Percentiles rank a stretch among this genome's conserved stretches.
Conservation (phyloP, 1,140 invertebrate genomes). For the Mycetomoellerius zeteki region DNA sequence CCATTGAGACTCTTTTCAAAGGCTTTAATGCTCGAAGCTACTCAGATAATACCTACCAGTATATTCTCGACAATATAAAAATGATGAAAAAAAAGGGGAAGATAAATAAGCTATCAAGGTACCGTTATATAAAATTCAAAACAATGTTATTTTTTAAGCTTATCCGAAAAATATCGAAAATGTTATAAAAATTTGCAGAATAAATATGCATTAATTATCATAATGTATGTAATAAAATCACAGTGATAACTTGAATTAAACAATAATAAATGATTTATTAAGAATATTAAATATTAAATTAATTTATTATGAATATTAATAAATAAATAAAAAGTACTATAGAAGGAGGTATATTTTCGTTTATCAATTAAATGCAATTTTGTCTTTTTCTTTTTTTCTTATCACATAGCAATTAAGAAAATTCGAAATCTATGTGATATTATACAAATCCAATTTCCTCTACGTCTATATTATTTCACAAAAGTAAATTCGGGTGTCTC, state of each 20-base stretch:
- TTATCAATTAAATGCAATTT: background rate
- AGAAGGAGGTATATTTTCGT: background rate
- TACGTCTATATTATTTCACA: background rate
- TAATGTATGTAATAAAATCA: background rate
- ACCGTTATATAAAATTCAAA: background rate
- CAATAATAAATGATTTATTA: too few species aligned
- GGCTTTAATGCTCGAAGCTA: conserved; percentile 27
- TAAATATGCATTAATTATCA: background rate
- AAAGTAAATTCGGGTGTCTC: background rate
- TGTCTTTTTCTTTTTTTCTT: background rate
- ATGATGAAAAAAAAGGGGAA: background rate
- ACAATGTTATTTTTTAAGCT: background rate
- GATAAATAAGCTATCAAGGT: background rate
- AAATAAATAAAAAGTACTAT: background rate
- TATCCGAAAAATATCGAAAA: background rate
- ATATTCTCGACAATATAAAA: conserved; percentile 17
- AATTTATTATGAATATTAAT: too few species aligned
- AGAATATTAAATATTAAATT: too few species aligned
- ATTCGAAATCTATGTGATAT: background rate
- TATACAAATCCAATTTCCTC: conserved; percentile 10
- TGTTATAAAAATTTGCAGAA: background rate
- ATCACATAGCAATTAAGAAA: background rate
- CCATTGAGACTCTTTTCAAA: conserved; percentile 4
- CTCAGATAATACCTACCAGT: background rate
- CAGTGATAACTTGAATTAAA: background rate